Evolutionary conservation across 2,113 vertebrate genomes (phyloP).

Genomic region (Chascanopsetta lugubris): DNA sequence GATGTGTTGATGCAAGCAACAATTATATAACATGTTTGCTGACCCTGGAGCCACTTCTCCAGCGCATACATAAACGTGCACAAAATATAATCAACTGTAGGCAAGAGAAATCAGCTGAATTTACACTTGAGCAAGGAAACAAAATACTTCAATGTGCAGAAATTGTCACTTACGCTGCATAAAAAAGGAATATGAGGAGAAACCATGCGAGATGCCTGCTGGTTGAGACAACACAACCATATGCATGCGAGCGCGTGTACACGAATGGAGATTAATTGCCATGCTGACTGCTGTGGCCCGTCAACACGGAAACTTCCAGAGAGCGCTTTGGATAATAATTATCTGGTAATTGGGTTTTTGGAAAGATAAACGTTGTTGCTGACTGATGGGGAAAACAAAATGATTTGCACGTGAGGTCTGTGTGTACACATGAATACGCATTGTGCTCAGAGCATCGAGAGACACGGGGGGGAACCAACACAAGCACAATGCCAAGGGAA

Average conservation of each 20-base stretch:
- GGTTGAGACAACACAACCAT: constrained; percentile 25
- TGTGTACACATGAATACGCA: constrained; percentile 52
- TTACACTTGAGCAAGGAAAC: constrained; percentile 67
- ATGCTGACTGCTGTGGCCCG: constrained; percentile 42
- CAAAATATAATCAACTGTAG: constrained; percentile 51
- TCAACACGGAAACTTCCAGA: constrained; percentile 46
- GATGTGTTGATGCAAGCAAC: constrained; percentile 20
- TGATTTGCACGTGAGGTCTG: constrained; percentile 50
- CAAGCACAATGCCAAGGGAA: constrained; percentile 43
- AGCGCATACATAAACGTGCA: constrained; percentile 9
- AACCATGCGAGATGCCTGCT: constrained; percentile 32
- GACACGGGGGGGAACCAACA: constrained; percentile 6
- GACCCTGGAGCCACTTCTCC: too few species aligned
- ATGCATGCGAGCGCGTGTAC: constrained; percentile 20
- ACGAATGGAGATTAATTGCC: constrained; percentile 17
- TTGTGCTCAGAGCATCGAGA: constrained; percentile 31
- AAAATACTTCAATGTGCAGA: constrained; percentile 74
- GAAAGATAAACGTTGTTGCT: constrained; percentile 61
- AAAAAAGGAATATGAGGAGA: constrained; percentile 33
- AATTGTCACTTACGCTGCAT: constrained; percentile 61
- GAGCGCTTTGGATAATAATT: constrained; percentile 58
- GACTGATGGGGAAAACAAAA: constrained; percentile 60
- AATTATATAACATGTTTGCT: constrained; percentile 4
- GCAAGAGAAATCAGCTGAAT: constrained; percentile 67
- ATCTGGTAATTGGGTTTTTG: constrained; percentile 59